Percentiles rank a stretch among this genome's conserved stretches.
These are phyloP conservation scores for Sinotaia quadrata DNA, from an alignment of 2,888 invertebrate genomes.

Conservation along the genomic window DNA sequence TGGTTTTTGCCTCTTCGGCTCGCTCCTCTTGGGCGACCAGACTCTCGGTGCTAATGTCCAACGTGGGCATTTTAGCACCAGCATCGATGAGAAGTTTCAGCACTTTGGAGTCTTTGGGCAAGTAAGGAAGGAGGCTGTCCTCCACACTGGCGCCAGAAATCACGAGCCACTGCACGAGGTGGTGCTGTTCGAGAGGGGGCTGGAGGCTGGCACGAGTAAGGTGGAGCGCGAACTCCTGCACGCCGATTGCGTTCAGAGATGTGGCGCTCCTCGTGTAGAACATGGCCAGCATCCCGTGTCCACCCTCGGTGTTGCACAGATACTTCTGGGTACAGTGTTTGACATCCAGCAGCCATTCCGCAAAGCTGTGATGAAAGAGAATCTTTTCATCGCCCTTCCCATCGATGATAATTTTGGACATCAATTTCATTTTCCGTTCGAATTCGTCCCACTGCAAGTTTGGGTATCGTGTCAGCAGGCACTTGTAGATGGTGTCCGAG, in stretches of 20 bases:
- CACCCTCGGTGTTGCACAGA: constrained; percentile 82
- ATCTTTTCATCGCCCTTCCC: constrained; percentile 78
- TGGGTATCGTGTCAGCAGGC: constrained; percentile 85
- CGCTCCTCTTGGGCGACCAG: constrained; percentile 41
- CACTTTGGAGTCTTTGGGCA: constrained; percentile 68
- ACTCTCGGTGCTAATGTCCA: constrained; percentile 84
- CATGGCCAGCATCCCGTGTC: constrained; percentile 82
- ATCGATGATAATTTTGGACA: constrained; percentile 78
- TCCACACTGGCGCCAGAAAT: constrained; percentile 66
- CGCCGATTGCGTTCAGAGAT: constrained; percentile 70
- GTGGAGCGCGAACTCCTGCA: constrained; percentile 75
- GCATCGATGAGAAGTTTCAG: constrained; percentile 86
- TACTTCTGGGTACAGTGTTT: constrained; percentile 97
- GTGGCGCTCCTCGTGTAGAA: constrained; percentile 77
- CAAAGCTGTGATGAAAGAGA: constrained; percentile 94
- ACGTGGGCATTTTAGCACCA: constrained; percentile 91
- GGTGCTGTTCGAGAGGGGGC: constrained; percentile 73
- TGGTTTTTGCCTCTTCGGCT: constrained; percentile 44
- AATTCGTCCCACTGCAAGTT: constrained; percentile 75
- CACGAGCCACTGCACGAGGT: constrained; percentile 84
- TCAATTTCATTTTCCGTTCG: constrained; percentile 54
- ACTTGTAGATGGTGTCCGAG: constrained; percentile 82
- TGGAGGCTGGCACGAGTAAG: constrained; percentile 69
- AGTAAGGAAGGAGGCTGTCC: constrained; percentile 58
- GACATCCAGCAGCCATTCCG: constrained; percentile 96